Evolutionary conservation across 2,797 vertebrate genomes (phyloP).

Genomic region (Enteromius trimaculatus): DNA sequence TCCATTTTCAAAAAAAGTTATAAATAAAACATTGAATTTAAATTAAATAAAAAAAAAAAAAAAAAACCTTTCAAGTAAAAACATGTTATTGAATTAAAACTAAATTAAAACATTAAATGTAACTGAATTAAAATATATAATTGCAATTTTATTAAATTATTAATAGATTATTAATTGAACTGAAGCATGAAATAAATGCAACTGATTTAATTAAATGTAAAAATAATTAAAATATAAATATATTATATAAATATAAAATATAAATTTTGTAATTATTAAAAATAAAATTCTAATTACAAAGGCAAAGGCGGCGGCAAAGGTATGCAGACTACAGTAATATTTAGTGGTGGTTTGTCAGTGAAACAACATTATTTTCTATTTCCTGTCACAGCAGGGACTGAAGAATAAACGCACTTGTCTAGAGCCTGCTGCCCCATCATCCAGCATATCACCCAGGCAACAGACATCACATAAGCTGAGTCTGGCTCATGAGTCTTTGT

Average conservation of each 20-base stretch:
- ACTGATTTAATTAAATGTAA: background rate
- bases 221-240: background rate
- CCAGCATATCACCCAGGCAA: conserved; percentile 57
- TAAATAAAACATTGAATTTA: background rate
- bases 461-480: conserved; percentile 40
- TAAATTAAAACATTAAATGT: background rate
- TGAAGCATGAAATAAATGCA: background rate
- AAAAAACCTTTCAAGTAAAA: too few relatives aligned
- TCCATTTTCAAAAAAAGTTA: background rate
- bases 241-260: background rate
- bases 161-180: background rate
- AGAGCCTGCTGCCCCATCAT: conserved; percentile 45
- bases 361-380: conserved; percentile 1
- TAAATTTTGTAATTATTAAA: background rate
- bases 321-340: background rate
- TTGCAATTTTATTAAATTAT: too few relatives aligned
- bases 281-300: background rate
- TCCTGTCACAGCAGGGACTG: conserved; percentile 2
- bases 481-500: conserved; percentile 43
- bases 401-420: conserved; percentile 40
- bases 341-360: background rate
- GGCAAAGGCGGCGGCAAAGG: background rate
- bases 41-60: too few relatives aligned
- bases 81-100: background rate
- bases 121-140: background rate